Base-by-base conservation (phyloP, 2,113 vertebrate genomes). In the Empidonax traillii region DNA sequence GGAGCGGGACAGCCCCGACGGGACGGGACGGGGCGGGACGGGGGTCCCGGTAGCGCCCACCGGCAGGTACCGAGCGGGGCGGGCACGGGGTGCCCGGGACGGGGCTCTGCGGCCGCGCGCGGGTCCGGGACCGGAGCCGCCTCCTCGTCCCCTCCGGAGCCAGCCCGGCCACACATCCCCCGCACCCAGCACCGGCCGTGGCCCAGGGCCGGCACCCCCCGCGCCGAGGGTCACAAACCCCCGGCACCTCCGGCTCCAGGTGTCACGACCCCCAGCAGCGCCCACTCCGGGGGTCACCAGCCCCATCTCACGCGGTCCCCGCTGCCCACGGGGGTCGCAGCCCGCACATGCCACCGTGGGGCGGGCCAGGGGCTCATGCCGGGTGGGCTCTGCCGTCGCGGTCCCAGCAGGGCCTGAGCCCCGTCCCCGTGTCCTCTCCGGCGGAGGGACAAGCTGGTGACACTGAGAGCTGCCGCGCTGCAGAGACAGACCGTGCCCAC, bases 351-450 rank as follows among this genome's bases (percentile, higher is more conserved):
- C 10, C 16, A 33, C 31, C 30, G 1, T 3, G 52, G 27, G 47
- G 31, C 3, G 4, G 33, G 56, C 24, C 55, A 31, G 43, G 47
- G 1, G 17, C 31, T 18, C 2, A 2, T 52, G 52, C 18, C 1
- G 3, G 31, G 11, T 30, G 51, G 67, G 66, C 56, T 94, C 51
- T 33, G 22, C 37, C 44, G 22, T 46, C 16, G 7, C 8, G 15
- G 31, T 22, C 10, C 35, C 2, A 3, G 37, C 18, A 22, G 35
- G 46, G 43, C 30, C 33, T 18, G 46, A 51, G 55, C 37, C 6
- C 11, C 15, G 33, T 67, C 39, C 13, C 43, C 14, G 4, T 10
- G 53, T 67, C 4, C 25, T 23, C 43, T 30, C 22, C 2, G 5
- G 25, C 2, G 6, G 13, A 63, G 46, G 33, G 51, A 35, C 43